phyloP scores from a whole-genome alignment of 2,797 vertebrate genomes.

The Hemibagrus guttatus region DNA sequence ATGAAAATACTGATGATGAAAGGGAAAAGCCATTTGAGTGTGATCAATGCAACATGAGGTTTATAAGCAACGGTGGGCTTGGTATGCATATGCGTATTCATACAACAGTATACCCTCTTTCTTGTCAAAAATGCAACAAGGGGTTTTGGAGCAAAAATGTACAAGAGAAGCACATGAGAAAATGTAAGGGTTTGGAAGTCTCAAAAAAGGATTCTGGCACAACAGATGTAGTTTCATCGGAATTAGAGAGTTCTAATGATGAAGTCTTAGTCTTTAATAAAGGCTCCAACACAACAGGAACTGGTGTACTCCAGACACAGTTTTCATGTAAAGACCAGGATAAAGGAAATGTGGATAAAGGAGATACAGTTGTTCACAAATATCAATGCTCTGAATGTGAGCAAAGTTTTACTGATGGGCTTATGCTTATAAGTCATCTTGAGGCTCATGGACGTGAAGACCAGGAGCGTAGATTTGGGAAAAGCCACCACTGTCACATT shows the following conservation, averaged over 20 bases:
- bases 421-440: constrained; percentile 81
- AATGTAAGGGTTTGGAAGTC: constrained; percentile 62
- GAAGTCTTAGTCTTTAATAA: constrained; percentile 67
- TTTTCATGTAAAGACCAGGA: constrained; percentile 68
- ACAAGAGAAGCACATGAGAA: constrained; percentile 70
- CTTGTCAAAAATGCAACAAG: constrained; percentile 69
- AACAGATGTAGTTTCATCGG: constrained; percentile 57
- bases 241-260: constrained; percentile 65
- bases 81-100: constrained; percentile 70
- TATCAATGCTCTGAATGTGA: constrained; percentile 84
- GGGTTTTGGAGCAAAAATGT: constrained; percentile 74
- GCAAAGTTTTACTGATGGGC: constrained; percentile 77
- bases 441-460: constrained; percentile 79
- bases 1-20: constrained; percentile 27
- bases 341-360: constrained; percentile 44
- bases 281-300: constrained; percentile 61
- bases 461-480: constrained; percentile 63
- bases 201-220: constrained; percentile 19
- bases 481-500: constrained; percentile 60
- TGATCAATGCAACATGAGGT: constrained; percentile 63
- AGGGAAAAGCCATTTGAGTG: constrained; percentile 62
- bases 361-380: constrained; percentile 62
- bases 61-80: constrained; percentile 68
- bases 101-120: constrained; percentile 54
- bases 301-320: constrained; percentile 68